Percentiles rank a stretch among this genome's conserved stretches.
phyloP scores from a whole-genome alignment of 2,888 invertebrate genomes.

The Parthenolecanium corni region DNA sequence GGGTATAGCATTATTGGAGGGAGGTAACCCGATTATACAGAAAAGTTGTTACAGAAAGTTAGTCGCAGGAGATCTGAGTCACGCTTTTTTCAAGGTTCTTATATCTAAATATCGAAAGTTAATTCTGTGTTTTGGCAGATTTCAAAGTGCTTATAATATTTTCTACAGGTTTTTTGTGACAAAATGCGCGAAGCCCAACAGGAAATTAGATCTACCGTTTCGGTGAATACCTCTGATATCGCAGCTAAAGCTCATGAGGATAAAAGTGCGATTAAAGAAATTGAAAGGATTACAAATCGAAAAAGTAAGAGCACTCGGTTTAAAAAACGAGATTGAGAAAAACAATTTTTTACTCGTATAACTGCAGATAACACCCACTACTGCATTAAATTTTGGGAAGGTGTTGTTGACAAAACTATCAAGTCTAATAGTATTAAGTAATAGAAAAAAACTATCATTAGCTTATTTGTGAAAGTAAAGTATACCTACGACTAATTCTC shows the following conservation, averaged over 20 bases:
- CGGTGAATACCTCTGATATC: conserved; percentile 74
- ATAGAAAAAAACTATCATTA: too few species aligned
- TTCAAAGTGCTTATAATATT: too few species aligned
- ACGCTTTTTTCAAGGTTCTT: conserved; percentile 83
- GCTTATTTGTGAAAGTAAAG: too few species aligned
- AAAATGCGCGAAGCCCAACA: conserved; percentile 90
- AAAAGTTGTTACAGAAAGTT: conserved; percentile 81
- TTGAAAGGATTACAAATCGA: conserved; percentile 47
- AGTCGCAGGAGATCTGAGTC: conserved; percentile 74
- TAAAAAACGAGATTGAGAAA: too few species aligned
- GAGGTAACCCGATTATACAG: conserved; percentile 89
- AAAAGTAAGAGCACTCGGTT: conserved; percentile 23
- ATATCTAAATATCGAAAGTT: conserved; percentile 28
- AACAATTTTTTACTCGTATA: too few species aligned
- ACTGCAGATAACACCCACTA: too few species aligned
- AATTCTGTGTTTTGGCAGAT: not conserved
- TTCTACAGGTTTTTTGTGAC: conserved; percentile 70
- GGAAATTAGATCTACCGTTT: conserved; percentile 85
- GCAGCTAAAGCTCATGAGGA: conserved; percentile 62
- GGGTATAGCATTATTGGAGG: conserved; percentile 90
- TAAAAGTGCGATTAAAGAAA: conserved; percentile 54
- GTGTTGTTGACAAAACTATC: too few species aligned
- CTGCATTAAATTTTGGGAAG: too few species aligned
- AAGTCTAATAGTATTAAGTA: too few species aligned
- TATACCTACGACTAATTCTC: too few species aligned